Evolutionary conservation across 2,113 vertebrate genomes (phyloP).

Genomic region (Xenus cinereus): DNA sequence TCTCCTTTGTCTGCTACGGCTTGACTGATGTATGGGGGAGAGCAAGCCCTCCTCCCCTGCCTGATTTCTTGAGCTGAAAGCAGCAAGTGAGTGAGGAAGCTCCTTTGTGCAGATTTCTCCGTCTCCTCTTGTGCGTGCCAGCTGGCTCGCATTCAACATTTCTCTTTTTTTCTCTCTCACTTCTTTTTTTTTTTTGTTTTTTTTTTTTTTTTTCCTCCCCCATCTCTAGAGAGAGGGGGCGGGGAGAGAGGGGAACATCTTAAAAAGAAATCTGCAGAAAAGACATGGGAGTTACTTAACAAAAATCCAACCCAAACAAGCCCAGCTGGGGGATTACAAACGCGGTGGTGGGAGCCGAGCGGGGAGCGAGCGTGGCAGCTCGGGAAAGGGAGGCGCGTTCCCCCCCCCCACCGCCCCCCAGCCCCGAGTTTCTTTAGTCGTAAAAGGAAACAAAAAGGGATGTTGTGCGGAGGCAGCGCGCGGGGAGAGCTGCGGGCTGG

Average conservation of each 20-base stretch:
- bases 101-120: slow-evolving; percentile 68
- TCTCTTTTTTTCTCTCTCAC: slow-evolving; percentile 22
- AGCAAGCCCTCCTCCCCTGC: slow-evolving; percentile 36
- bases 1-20: slow-evolving; percentile 48
- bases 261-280: slow-evolving; percentile 55
- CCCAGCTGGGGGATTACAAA: slow-evolving; percentile 45
- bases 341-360: not conserved
- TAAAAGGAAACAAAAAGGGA: slow-evolving; percentile 66
- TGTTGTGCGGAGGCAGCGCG: slow-evolving; percentile 9
- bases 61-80: slow-evolving; percentile 61
- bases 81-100: slow-evolving; percentile 69
- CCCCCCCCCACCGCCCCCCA: not conserved
- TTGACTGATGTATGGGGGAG: slow-evolving; percentile 32
- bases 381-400: not conserved
- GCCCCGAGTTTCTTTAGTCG: not conserved
- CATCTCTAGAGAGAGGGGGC: slow-evolving; percentile 52
- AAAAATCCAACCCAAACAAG: slow-evolving; percentile 63
- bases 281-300: slow-evolving; percentile 52
- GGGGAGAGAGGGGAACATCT: slow-evolving; percentile 42
- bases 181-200: not conserved
- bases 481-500: slow-evolving; percentile 30
- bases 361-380: not conserved
- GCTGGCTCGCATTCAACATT: slow-evolving; percentile 64
- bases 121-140: slow-evolving; percentile 63
- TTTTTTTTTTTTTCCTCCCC: not conserved